phyloP scores from a whole-genome alignment of 2,113 vertebrate species.

The Hylia prasina region DNA sequence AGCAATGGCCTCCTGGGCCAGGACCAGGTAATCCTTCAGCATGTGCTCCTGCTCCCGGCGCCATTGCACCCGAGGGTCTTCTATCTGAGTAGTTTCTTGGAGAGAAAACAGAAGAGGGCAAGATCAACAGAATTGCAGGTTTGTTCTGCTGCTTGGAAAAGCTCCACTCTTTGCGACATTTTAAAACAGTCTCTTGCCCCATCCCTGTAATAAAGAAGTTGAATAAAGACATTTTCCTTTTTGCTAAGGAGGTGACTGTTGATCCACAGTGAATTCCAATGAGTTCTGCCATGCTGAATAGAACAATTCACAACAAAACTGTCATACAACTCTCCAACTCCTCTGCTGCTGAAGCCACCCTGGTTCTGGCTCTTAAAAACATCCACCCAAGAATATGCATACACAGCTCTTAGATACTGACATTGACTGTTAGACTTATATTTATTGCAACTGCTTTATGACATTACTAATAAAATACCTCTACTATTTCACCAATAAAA shows the following conservation, averaged over 20 bases:
- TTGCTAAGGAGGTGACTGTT: background rate
- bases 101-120: background rate
- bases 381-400: background rate
- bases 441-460: background rate
- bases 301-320: background rate
- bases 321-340: background rate
- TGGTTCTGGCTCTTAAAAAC: background rate
- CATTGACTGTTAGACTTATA: background rate
- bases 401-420: background rate
- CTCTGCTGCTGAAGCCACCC: background rate
- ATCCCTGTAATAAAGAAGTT: background rate
- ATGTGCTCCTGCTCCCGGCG: slow-evolving; percentile 93
- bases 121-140: background rate
- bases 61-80: slow-evolving; percentile 96
- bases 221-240: background rate
- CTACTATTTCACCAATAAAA: background rate
- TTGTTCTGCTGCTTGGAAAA: background rate
- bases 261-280: background rate
- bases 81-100: slow-evolving; percentile 91
- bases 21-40: slow-evolving; percentile 93
- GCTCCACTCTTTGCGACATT: background rate
- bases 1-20: slow-evolving; percentile 90
- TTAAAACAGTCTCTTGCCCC: background rate
- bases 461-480: background rate
- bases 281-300: background rate